Conservation (phyloP, 2,888 invertebrate genomes). For the Stenodema calcarata region DNA sequence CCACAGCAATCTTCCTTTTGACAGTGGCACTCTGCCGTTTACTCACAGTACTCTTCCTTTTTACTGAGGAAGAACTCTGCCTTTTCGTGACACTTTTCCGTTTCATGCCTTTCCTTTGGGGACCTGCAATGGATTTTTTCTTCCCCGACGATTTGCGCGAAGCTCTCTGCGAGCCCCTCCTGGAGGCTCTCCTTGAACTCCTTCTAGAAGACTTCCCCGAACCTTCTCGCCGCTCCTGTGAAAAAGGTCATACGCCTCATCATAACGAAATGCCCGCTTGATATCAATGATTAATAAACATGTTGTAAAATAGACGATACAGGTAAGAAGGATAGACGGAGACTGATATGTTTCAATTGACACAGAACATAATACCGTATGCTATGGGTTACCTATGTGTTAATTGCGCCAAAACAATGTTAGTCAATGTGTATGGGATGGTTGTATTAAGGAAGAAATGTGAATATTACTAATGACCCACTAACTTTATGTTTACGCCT, state of each 20-base stretch:
- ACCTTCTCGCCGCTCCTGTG: neutral
- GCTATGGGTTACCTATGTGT: too few species aligned
- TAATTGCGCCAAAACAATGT: too few species aligned
- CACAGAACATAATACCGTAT: too few species aligned
- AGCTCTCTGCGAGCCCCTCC: neutral
- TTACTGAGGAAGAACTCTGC: neutral
- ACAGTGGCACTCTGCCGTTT: neutral
- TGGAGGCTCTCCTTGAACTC: neutral
- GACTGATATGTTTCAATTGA: too few species aligned
- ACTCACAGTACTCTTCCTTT: neutral
- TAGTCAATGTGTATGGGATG: too few species aligned
- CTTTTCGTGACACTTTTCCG: constrained; percentile 1
- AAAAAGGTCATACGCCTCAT: too few species aligned
- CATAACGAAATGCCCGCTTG: too few species aligned
- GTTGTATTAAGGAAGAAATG: too few species aligned
- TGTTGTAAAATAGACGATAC: too few species aligned
- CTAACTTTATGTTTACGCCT: neutral
- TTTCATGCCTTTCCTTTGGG: neutral
- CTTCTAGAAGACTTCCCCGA: neutral
- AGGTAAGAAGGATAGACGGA: too few species aligned
- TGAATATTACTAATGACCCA: too few species aligned
- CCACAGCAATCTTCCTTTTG: neutral
- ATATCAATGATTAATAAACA: too few species aligned
- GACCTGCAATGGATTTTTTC: neutral
- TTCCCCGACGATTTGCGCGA: neutral